These are phyloP conservation scores for Keiferia lycopersicella DNA, from an alignment of 2,888 invertebrate species.

Conservation along the genomic window DNA sequence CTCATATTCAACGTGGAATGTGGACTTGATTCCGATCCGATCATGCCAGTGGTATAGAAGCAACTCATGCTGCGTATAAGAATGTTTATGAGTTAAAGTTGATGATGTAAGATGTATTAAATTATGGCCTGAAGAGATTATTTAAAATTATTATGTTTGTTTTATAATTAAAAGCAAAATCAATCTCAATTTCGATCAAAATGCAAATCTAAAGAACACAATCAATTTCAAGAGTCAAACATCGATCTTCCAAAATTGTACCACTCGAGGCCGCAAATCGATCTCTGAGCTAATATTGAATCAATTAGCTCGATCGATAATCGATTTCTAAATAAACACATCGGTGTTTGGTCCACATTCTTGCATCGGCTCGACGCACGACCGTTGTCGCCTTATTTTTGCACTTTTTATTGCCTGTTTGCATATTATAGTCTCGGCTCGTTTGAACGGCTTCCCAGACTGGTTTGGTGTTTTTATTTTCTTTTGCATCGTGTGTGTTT, in stretches of 20 bases:
- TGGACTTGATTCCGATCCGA: conserved; percentile 47
- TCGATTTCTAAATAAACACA: conserved; percentile 37
- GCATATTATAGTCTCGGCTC: conserved; percentile 54
- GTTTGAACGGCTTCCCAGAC: conserved; percentile 61
- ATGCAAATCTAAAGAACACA: conserved; percentile 16
- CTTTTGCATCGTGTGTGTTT: conserved; percentile 53
- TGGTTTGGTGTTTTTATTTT: conserved; percentile 51
- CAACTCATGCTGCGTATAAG: too few species aligned
- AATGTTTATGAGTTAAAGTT: not conserved
- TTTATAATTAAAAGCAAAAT: not conserved
- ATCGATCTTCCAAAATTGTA: conserved; percentile 6
- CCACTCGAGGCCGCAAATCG: conserved; percentile 18
- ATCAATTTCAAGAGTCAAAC: conserved; percentile 13
- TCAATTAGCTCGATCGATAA: conserved; percentile 24
- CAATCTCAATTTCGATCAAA: conserved; percentile 13
- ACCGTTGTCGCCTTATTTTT: conserved; percentile 48
- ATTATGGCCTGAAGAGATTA: not conserved
- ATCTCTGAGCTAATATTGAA: conserved; percentile 24
- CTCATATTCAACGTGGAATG: conserved; percentile 54
- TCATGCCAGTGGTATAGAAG: not conserved
- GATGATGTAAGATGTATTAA: not conserved
- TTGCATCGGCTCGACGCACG: conserved; percentile 53
- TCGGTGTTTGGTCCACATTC: conserved; percentile 70
- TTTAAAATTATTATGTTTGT: not conserved
- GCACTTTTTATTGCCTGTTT: conserved; percentile 73